Percentiles rank a stretch among this genome's conserved stretches.
phyloP scores from a whole-genome alignment of 2,888 invertebrate genomes.

The Subacronicta megacephala region DNA sequence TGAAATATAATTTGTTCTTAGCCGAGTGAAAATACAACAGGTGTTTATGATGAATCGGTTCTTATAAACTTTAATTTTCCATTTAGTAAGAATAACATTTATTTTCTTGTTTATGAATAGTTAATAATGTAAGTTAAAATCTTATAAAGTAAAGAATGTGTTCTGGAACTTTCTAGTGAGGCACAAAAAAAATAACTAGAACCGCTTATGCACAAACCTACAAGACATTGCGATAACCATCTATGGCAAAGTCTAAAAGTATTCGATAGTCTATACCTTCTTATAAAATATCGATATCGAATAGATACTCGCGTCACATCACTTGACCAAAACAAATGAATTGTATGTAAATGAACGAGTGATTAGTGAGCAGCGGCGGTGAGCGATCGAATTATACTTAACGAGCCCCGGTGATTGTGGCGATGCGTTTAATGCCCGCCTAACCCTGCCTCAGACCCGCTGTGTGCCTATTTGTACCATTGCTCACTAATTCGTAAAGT shows the following conservation, averaged over 20 bases:
- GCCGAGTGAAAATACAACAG: slow-evolving; percentile 30
- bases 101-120: too few relatives aligned
- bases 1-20: slow-evolving; percentile 26
- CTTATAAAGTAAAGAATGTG: too few relatives aligned
- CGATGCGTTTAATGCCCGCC: slow-evolving; percentile 47
- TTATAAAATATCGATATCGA: background rate
- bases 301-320: slow-evolving; percentile 28
- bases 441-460: background rate
- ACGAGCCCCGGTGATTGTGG: slow-evolving; percentile 71
- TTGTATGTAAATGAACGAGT: slow-evolving; percentile 75
- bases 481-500: slow-evolving; percentile 8
- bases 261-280: background rate
- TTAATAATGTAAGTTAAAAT: too few relatives aligned
- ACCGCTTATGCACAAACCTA: too few relatives aligned
- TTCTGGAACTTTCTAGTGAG: too few relatives aligned
- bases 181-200: too few relatives aligned
- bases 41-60: slow-evolving; percentile 45
- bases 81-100: background rate
- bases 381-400: slow-evolving; percentile 75
- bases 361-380: slow-evolving; percentile 66
- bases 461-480: background rate
- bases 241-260: too few relatives aligned
- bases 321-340: slow-evolving; percentile 68
- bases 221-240: too few relatives aligned
- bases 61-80: slow-evolving; percentile 16